Evolutionary conservation across 2,797 vertebrate species (phyloP).

Genomic region (Galaxias olidus): DNA sequence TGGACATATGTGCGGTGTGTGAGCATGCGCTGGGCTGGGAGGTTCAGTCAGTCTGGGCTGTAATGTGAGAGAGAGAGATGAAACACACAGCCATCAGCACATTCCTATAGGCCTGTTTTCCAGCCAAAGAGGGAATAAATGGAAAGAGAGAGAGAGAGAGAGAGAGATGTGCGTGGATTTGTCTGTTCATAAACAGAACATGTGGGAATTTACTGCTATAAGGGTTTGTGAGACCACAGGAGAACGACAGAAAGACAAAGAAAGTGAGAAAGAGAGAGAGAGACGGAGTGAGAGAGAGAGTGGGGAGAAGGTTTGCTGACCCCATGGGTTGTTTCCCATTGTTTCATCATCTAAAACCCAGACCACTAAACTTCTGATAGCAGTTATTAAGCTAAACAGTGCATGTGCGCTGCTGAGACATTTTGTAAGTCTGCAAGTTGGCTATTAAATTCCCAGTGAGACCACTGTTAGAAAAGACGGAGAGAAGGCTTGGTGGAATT

Average conservation of each 20-base stretch:
- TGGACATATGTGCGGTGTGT: slow-evolving; percentile 22
- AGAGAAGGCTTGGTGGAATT: too few species aligned
- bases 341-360: too few species aligned
- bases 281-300: not conserved
- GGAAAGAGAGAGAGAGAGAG: not conserved
- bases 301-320: not conserved
- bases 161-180: not conserved
- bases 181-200: not conserved
- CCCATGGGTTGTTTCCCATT: too few species aligned
- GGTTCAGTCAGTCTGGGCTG: slow-evolving; percentile 70
- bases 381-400: too few species aligned
- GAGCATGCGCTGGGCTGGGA: slow-evolving; percentile 60
- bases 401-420: too few species aligned
- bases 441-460: too few species aligned
- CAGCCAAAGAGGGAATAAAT: not conserved
- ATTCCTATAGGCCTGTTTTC: slow-evolving; percentile 72
- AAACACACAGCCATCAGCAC: slow-evolving; percentile 75
- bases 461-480: too few species aligned
- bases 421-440: too few species aligned
- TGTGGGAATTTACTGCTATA: slow-evolving; percentile 37
- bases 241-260: too few species aligned
- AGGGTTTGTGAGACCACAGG: not conserved
- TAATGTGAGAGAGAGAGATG: slow-evolving; percentile 71
- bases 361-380: too few species aligned
- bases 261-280: too few species aligned